A percentile compares a stretch with the other conserved stretches of the same genome.
Conservation (phyloP, 53 echinoderm and acorn worm species). For the Antedon mediterranea region DNA sequence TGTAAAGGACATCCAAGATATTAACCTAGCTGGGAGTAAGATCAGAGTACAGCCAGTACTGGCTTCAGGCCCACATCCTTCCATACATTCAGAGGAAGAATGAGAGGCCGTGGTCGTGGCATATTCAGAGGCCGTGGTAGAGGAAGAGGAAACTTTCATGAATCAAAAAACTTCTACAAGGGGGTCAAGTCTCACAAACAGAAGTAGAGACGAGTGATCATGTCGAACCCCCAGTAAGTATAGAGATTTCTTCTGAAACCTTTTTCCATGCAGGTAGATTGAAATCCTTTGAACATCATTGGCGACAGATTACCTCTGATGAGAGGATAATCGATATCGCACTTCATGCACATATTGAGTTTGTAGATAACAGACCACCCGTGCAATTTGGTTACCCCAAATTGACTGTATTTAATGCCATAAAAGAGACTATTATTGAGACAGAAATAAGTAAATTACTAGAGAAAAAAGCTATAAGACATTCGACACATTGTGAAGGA, state of each 20-base stretch:
- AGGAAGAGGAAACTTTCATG: background rate
- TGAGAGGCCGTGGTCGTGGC: slow-evolving; percentile 7
- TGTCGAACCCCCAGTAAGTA: slow-evolving; percentile 5
- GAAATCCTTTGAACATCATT: slow-evolving; percentile 24
- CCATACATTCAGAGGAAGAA: slow-evolving; percentile 2
- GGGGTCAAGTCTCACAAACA: slow-evolving; percentile 4
- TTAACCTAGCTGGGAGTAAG: slow-evolving; percentile 17
- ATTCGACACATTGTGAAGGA: slow-evolving; percentile 10
- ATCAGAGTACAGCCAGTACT: slow-evolving; percentile 3
- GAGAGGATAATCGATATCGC: slow-evolving; percentile 14
- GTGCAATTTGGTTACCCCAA: background rate
- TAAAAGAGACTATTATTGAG: slow-evolving; percentile 5
- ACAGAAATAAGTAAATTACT: slow-evolving; percentile 20
- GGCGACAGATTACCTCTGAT: slow-evolving; percentile 24
- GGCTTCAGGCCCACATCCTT: background rate
- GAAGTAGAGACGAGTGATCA: slow-evolving; percentile 1
- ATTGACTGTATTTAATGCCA: background rate
- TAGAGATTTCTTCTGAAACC: background rate
- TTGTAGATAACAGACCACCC: slow-evolving; percentile 5
- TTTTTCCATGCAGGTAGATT: slow-evolving; percentile 30
- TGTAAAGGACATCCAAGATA: slow-evolving; percentile 24
- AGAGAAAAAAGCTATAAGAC: slow-evolving; percentile 20
- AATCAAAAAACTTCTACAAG: slow-evolving; percentile 18
- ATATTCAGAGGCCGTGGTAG: background rate
- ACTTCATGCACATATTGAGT: slow-evolving; percentile 20